Base-by-base conservation (phyloP, 1,140 invertebrate genomes). In the Pantala flavescens region DNA sequence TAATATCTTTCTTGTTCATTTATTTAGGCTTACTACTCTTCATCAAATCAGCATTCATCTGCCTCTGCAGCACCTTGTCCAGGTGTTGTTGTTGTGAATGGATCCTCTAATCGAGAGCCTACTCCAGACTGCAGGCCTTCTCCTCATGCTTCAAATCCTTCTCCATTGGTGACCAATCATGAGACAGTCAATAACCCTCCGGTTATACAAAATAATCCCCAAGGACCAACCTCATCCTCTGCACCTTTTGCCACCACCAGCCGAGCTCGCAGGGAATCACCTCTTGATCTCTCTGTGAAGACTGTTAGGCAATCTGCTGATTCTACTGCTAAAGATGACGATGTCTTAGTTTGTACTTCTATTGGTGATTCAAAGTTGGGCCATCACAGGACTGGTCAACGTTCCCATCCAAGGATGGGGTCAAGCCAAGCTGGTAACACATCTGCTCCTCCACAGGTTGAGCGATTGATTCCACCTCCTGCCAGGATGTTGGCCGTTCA, bases 231-330 rank as follows among this genome's bases (percentile, higher is more conserved):
- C 28, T 63, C 71, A 3, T 43, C 70, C 7, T 43, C 28, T 9
- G 43, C 49, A 16, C n/a, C 49, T 7, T 63, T 19, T 12, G 5
- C 49, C 71, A 21, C 28, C 70, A 74, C 55, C 75, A 73, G 71
- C 74, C 76, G 73, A 73, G 77, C 24, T 73, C 90, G 88, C 81
- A 84, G 88, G 43, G 90, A 93, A 79, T 93, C 91, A 0, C 92
- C 92, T 0, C 80, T 95, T 71, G 93, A 95, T 82, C 83, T 94
- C 16, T 94, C 92, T 0, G 91, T 94, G 43, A 94, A 93, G 80
- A 94, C 92, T 0, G 89, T 94, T 0, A 89, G 92, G 78, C 93
- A 92, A 49, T 90, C 91, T 0, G 92, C 92, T 0, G 92, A 94
- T 81, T 93, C 92, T 0, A 93, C 93, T 0, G 89, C 90, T 0